phyloP scores from a whole-genome alignment of 2,113 vertebrate genomes.

The Pelvicachromis taeniatus region DNA sequence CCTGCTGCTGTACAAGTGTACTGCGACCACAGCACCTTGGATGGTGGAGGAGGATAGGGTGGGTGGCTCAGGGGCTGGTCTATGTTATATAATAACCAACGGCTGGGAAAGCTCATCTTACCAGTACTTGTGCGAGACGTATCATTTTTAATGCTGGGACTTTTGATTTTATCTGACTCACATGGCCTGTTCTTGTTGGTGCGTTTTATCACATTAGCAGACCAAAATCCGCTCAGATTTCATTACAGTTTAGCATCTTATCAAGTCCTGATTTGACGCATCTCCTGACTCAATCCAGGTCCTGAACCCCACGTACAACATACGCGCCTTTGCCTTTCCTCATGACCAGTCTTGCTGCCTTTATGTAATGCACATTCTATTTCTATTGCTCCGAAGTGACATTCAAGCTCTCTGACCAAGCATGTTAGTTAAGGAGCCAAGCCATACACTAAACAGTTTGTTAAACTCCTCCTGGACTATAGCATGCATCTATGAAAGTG shows the following conservation, averaged over 20 bases:
- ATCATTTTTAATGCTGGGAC: neutral
- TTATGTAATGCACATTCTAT: neutral
- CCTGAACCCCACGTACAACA: neutral
- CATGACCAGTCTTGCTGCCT: neutral
- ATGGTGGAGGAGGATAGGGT: neutral
- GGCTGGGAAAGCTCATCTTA: neutral
- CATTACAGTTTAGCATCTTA: neutral
- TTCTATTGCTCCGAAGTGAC: neutral
- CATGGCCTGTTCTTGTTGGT: neutral
- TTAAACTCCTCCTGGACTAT: neutral
- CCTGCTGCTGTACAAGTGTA: conserved; percentile 13
- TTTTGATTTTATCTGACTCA: neutral
- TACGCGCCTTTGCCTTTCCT: neutral
- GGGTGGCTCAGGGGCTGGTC: conserved; percentile 10
- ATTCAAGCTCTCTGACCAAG: neutral
- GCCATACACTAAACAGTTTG: neutral
- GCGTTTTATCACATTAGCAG: neutral
- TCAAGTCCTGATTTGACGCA: neutral
- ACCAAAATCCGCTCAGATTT: neutral
- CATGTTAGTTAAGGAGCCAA: neutral
- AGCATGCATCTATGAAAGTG: neutral
- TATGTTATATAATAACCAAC: neutral
- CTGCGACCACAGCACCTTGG: conserved; percentile 3
- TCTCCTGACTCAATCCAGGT: neutral
- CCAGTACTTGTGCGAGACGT: neutral